Evolutionary conservation across 37 sponge, comb jelly and placozoan genomes (phyloP).

Genomic region (Eunapius fragilis): DNA sequence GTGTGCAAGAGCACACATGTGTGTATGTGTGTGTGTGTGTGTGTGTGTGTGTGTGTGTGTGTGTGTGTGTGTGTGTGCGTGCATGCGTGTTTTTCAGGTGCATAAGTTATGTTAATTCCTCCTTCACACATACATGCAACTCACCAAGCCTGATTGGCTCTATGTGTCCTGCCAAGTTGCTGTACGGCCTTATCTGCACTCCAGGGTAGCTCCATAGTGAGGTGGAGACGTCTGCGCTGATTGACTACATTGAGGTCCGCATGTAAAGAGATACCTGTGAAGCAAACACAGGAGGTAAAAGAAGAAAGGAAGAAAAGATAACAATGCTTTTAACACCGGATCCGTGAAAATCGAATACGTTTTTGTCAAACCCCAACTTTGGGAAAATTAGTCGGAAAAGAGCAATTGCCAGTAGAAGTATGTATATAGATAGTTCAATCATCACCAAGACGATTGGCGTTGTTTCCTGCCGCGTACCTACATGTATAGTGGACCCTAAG

Average conservation of each 20-base stretch:
- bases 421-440: no score
- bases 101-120: background rate
- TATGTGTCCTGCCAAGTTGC: conserved; percentile 68
- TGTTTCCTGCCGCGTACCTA: no score
- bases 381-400: no score
- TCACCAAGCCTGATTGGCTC: conserved; percentile 62
- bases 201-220: conserved; percentile 75
- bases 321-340: no score
- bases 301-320: no score
- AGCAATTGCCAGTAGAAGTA: no score
- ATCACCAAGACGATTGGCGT: no score
- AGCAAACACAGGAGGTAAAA: no score
- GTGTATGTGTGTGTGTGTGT: no score
- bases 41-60: background rate
- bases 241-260: conserved; percentile 44
- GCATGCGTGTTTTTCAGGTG: background rate
- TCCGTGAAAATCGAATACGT: no score
- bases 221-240: conserved; percentile 44
- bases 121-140: background rate
- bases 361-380: no score
- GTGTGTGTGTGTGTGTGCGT: background rate
- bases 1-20: background rate
- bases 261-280: conserved; percentile 57
- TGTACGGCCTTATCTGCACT: conserved; percentile 79
- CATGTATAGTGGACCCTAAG: no score